Evolutionary conservation across 1,140 invertebrate genomes (phyloP).

Genomic region (Drosophila sechellia): DNA sequence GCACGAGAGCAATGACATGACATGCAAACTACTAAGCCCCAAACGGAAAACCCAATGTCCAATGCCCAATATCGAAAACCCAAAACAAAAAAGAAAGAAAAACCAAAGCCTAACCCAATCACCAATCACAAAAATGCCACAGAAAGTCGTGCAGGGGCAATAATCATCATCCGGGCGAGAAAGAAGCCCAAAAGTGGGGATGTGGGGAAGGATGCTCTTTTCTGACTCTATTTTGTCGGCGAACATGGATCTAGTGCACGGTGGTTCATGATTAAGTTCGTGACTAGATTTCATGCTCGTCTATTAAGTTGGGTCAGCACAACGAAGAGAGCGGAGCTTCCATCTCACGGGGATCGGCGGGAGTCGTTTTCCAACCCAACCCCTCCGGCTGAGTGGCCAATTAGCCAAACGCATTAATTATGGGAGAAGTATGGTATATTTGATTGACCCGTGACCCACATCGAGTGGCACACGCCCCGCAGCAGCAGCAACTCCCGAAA

Average conservation of each 20-base stretch:
- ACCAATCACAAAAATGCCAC: conserved; percentile 70
- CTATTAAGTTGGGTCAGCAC: conserved; percentile 85
- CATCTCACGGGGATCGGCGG: neutral
- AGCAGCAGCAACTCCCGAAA: conserved; percentile 40
- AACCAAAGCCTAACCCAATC: conserved; percentile 36
- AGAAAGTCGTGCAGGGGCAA: conserved; percentile 76
- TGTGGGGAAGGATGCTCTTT: conserved; percentile 57
- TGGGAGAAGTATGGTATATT: conserved; percentile 29
- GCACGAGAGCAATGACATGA: conserved; percentile 67
- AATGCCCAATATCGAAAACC: neutral
- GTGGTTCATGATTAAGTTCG: conserved; percentile 85
- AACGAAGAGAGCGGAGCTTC: conserved; percentile 47
- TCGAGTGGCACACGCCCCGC: conserved; percentile 63
- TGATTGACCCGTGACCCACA: conserved; percentile 80
- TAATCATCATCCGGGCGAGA: conserved; percentile 60
- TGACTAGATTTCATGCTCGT: conserved; percentile 85
- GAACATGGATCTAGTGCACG: conserved; percentile 85
- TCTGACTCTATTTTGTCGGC: conserved; percentile 85
- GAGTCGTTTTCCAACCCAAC: neutral
- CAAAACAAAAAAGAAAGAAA: conserved; percentile 1
- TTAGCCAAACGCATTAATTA: conserved; percentile 60
- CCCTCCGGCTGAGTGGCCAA: conserved; percentile 39
- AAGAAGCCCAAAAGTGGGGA: neutral
- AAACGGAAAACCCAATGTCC: conserved; percentile 3
- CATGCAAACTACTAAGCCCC: conserved; percentile 33